These are phyloP conservation scores for Otus sunia DNA, from an alignment of 2,113 vertebrate genomes.

Conservation along the genomic window DNA sequence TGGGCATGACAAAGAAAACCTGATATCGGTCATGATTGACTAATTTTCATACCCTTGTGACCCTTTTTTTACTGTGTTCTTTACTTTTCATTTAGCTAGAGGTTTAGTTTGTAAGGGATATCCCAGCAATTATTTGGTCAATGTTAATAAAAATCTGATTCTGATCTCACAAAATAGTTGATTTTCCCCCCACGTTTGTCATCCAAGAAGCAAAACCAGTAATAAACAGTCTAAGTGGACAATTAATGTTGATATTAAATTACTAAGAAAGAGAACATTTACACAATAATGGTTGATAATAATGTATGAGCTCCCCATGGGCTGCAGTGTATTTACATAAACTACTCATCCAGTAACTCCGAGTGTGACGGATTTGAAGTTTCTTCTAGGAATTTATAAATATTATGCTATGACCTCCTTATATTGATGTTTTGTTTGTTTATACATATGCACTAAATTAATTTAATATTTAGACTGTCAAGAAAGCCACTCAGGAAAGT, in stretches of 20 bases:
- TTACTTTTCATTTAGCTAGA: background rate
- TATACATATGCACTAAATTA: background rate
- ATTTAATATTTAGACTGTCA: background rate
- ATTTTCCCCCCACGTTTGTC: background rate
- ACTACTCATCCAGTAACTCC: background rate
- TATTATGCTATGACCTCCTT: background rate
- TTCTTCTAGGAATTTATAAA: background rate
- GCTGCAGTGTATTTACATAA: background rate
- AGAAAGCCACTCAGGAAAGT: background rate
- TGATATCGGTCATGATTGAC: background rate
- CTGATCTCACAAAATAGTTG: background rate
- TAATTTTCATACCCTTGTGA: background rate
- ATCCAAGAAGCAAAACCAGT: background rate
- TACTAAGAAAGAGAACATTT: slow-evolving; percentile 1
- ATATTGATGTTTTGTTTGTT: background rate
- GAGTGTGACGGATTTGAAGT: background rate
- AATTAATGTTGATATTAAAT: slow-evolving; percentile 10
- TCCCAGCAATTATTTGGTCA: background rate
- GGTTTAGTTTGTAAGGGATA: background rate
- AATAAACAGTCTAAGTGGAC: background rate
- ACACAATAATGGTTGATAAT: background rate
- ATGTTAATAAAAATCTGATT: background rate
- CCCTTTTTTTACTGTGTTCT: background rate
- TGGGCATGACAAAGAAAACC: background rate
- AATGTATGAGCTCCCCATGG: background rate